A percentile compares a stretch with the other conserved stretches of the same genome.
These are phyloP conservation scores for Tetheella fluctuosa DNA, from an alignment of 2,888 invertebrate genomes.

Conservation along the genomic window DNA sequence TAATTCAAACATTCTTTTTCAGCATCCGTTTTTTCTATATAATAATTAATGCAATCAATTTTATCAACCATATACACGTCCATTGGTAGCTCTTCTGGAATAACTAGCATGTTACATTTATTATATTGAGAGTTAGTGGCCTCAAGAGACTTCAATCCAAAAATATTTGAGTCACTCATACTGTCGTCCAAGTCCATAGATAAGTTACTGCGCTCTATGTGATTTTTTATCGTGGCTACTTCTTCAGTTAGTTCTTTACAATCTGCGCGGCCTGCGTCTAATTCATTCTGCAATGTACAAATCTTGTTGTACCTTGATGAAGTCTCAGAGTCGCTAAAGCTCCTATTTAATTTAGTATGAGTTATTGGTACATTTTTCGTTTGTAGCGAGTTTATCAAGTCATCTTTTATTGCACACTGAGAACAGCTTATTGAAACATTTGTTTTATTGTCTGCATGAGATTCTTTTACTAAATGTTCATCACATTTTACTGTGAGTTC, in stretches of 20 bases:
- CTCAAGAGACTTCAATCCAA: slow-evolving; percentile 37
- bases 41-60: slow-evolving; percentile 65
- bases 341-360: slow-evolving; percentile 61
- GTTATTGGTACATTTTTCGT: slow-evolving; percentile 32
- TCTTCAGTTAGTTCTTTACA: slow-evolving; percentile 73
- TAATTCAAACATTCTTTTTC: slow-evolving; percentile 46
- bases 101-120: slow-evolving; percentile 48
- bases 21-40: slow-evolving; percentile 55
- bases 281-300: slow-evolving; percentile 70
- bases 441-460: slow-evolving; percentile 12
- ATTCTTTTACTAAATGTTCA: slow-evolving; percentile 33
- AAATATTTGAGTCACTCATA: slow-evolving; percentile 53
- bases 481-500: slow-evolving; percentile 45
- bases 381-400: slow-evolving; percentile 41
- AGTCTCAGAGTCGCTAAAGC: slow-evolving; percentile 69
- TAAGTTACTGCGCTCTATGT: slow-evolving; percentile 64
- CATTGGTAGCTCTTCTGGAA: slow-evolving; percentile 48
- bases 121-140: slow-evolving; percentile 34
- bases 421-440: slow-evolving; percentile 34
- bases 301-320: slow-evolving; percentile 70
- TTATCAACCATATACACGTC: slow-evolving; percentile 63
- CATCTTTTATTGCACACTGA: slow-evolving; percentile 51
- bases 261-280: slow-evolving; percentile 71
- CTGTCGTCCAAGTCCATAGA: slow-evolving; percentile 71
- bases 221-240: slow-evolving; percentile 73